phyloP scores from a whole-genome alignment of 1,140 invertebrate species.

The Daktulosphaira vitifoliae region DNA sequence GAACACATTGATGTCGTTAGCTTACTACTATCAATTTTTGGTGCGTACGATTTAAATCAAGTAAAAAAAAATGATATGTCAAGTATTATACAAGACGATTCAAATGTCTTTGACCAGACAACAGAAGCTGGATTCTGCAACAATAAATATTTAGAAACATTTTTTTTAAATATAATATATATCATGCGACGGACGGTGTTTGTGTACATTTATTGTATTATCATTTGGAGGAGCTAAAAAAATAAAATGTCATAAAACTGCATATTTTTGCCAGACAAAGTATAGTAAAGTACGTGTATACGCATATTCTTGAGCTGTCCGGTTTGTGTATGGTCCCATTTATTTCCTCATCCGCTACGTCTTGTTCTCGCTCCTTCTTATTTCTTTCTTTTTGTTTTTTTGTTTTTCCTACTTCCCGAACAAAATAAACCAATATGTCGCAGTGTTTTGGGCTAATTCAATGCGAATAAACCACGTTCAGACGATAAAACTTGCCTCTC shows the following conservation, averaged over 20 bases:
- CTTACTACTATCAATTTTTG: too few relatives aligned
- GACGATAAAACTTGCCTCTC: conserved; percentile 26
- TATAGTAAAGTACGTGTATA: conserved; percentile 25
- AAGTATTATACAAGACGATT: too few relatives aligned
- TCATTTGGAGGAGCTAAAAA: neutral
- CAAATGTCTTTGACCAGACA: too few relatives aligned
- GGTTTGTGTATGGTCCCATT: conserved; percentile 26
- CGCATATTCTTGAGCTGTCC: conserved; percentile 32
- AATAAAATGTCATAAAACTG: conserved; percentile 28
- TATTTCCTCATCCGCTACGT: conserved; percentile 11
- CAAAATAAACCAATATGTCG: conserved; percentile 30
- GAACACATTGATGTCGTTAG: too few relatives aligned
- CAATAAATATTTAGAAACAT: too few relatives aligned
- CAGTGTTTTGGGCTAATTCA: conserved; percentile 25
- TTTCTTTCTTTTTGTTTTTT: neutral
- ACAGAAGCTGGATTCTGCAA: too few relatives aligned
- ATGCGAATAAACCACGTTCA: conserved; percentile 29
- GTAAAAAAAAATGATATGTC: too few relatives aligned
- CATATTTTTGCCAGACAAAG: conserved; percentile 15
- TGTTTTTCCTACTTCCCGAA: neutral
- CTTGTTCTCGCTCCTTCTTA: neutral
- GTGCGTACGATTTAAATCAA: too few relatives aligned
- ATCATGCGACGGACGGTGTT: too few relatives aligned
- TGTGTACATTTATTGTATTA: too few relatives aligned
- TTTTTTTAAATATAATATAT: too few relatives aligned